Base-by-base conservation (phyloP, 1,140 invertebrate genomes). In the Theocolax elegans region DNA sequence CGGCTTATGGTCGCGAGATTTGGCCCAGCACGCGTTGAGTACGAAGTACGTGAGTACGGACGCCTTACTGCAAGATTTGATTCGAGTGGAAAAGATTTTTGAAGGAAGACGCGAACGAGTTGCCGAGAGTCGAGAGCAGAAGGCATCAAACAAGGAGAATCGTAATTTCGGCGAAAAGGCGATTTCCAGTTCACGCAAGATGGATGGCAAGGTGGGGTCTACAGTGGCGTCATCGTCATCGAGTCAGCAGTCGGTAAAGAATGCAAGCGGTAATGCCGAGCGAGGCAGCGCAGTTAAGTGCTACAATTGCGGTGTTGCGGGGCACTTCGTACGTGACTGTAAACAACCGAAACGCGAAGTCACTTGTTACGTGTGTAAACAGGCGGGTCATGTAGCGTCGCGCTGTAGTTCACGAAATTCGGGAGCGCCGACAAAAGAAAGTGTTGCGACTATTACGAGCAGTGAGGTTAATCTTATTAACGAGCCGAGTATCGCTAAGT, bases 251-350 rank as follows among this genome's bases (percentile, higher is more conserved):
- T n/a, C n/a, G n/a, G n/a, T n/a, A n/a, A n/a, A n/a, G n/a, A n/a
- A n/a, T n/a, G n/a, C n/a, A n/a, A n/a, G n/a, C n/a, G 8, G 42
- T 23, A 46, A 62, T 17, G 12, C 25, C 3, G 29, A 15, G 19
- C 15, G 38, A 60, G 38, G 17, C 1, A 42, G 31, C n/a, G 17
- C 58, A 4, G 15, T 19, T 12, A 17, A 42, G 29, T 67, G 54
- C 49, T 71, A 59, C 27, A 67, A 67, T 63, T 59, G 62, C 15
- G 6, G 31, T 0, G 35, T 62, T 23, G 21, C 13, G 6, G 73
- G 49, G 9, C 73, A 74, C 35, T 17, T 53, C 21, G 15, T 60
- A 12, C 42, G 21, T 8, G 63, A 68, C 4, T 74, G 73, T 53
- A 10, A 19, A 12, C 25, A n/a, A 25, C 21, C 60, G 46, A n/a